Conservation (phyloP, 2,888 invertebrate genomes). For the Drosophila mimica region DNA sequence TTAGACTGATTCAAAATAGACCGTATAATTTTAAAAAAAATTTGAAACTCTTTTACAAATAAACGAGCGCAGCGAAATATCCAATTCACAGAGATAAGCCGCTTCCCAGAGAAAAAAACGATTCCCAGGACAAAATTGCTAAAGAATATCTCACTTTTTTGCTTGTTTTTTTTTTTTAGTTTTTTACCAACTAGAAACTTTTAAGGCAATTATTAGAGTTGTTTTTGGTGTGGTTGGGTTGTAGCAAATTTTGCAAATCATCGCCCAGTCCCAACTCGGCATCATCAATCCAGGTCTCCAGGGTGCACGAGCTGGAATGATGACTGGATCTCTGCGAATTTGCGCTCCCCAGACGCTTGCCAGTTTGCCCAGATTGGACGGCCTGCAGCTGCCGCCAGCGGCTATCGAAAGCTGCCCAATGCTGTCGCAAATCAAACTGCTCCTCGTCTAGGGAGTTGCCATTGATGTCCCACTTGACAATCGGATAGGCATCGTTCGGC, state of each 20-base stretch:
- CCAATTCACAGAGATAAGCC: slow-evolving; percentile 2
- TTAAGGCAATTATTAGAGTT: slow-evolving; percentile 77
- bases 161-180: neutral
- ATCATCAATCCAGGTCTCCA: slow-evolving; percentile 85
- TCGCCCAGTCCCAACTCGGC: slow-evolving; percentile 63
- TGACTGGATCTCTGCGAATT: slow-evolving; percentile 81
- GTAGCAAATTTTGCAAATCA: slow-evolving; percentile 56
- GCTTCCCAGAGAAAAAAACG: neutral
- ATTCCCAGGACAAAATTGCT: neutral
- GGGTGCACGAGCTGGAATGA: slow-evolving; percentile 84
- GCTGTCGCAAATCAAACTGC: slow-evolving; percentile 59
- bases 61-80: neutral
- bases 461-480: slow-evolving; percentile 84
- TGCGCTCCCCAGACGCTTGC: slow-evolving; percentile 59
- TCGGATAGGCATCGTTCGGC: slow-evolving; percentile 72
- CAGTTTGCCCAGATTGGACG: slow-evolving; percentile 27
- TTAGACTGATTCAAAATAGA: slow-evolving; percentile 17
- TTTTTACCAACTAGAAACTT: slow-evolving; percentile 57
- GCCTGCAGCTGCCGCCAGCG: slow-evolving; percentile 70
- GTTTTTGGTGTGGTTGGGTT: slow-evolving; percentile 34
- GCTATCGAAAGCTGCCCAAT: slow-evolving; percentile 77
- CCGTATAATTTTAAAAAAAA: slow-evolving; percentile 51
- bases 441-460: slow-evolving; percentile 83
- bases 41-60: slow-evolving; percentile 24
- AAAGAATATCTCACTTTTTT: neutral